A percentile compares a stretch with the other conserved stretches of the same genome.
These are phyloP conservation scores for Crotalus tigris DNA, from an alignment of 2,113 vertebrate species.

Conservation along the genomic window DNA sequence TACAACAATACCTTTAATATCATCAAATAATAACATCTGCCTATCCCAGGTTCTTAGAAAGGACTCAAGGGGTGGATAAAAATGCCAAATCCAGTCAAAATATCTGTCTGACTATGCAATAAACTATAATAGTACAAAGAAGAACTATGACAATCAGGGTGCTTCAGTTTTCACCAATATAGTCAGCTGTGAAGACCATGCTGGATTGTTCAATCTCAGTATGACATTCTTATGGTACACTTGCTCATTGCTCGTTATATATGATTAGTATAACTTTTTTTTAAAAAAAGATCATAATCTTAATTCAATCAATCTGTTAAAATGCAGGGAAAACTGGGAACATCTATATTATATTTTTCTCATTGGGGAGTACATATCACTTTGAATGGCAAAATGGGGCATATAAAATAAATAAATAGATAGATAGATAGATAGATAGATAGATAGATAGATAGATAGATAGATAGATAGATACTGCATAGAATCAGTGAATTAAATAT, in stretches of 20 bases:
- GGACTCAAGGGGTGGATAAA: background rate
- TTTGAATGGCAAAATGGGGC: no score
- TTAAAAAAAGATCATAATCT: background rate
- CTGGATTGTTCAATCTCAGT: background rate
- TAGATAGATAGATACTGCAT: no score
- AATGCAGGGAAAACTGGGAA: background rate
- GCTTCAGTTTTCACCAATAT: background rate
- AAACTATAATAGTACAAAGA: background rate
- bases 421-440: no score
- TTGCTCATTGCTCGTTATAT: background rate
- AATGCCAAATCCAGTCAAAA: background rate
- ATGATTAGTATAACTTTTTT: background rate
- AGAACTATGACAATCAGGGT: background rate
- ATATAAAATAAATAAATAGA: no score
- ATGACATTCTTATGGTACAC: background rate
- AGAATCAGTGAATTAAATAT: background rate
- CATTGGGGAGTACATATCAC: background rate
- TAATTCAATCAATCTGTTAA: background rate
- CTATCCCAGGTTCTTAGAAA: background rate
- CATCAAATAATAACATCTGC: background rate
- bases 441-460: no score
- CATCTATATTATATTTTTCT: background rate
- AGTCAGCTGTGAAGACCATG: background rate
- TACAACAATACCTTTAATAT: background rate
- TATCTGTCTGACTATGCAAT: background rate